Evolutionary conservation across 2,113 vertebrate species (phyloP).

Genomic region (Lutjanus erythropterus): DNA sequence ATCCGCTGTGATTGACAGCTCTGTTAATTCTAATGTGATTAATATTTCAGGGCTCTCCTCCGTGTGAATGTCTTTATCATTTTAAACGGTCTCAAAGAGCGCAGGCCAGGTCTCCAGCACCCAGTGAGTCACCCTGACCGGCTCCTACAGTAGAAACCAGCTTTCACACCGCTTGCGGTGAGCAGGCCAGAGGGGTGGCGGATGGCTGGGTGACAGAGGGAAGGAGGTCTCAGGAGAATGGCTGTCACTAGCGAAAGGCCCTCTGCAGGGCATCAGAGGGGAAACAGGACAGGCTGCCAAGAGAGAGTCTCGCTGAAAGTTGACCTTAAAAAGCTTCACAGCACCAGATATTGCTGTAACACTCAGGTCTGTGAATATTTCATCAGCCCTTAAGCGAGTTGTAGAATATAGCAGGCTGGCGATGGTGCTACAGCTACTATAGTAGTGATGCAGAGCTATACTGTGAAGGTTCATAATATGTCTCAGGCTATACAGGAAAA

Average conservation of each 20-base stretch:
- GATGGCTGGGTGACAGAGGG: conserved; percentile 45
- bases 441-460: conserved; percentile 33
- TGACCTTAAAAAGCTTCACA: conserved; percentile 74
- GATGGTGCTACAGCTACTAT: conserved; percentile 26
- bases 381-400: conserved; percentile 57
- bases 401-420: conserved; percentile 51
- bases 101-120: conserved; percentile 39
- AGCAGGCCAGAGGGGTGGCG: conserved; percentile 36
- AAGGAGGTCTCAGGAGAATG: conserved; percentile 51
- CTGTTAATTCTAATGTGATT: conserved; percentile 75
- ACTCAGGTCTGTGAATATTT: conserved; percentile 72
- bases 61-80: conserved; percentile 59
- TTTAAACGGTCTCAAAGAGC: conserved; percentile 70
- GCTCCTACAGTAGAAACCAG: conserved; percentile 52
- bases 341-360: conserved; percentile 62
- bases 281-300: conserved; percentile 46
- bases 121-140: conserved; percentile 65
- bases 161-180: conserved; percentile 58
- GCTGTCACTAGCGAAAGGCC: conserved; percentile 59
- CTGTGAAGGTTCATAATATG: conserved; percentile 30
- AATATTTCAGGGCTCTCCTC: conserved; percentile 76
- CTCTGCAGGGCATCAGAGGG: conserved; percentile 61
- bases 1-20: conserved; percentile 74
- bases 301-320: conserved; percentile 52
- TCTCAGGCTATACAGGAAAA: conserved; percentile 7